phyloP scores from a whole-genome alignment of 1,140 invertebrate species.

The Drosophila micromelanica region DNA sequence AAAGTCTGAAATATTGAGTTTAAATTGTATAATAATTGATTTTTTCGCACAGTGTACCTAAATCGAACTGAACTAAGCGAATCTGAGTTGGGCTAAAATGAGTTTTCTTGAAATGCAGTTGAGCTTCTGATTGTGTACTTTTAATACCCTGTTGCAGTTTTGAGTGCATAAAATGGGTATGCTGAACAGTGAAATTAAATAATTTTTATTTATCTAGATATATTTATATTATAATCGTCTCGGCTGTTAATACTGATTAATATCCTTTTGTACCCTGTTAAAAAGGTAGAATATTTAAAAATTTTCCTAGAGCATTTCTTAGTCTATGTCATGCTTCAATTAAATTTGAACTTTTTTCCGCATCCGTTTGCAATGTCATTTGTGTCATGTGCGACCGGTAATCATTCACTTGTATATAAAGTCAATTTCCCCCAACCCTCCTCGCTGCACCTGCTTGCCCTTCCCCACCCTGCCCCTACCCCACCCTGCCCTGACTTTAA shows the following conservation, averaged over 20 bases:
- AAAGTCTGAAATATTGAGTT: too few species aligned
- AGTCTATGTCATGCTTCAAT: not conserved
- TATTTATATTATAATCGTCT: too few species aligned
- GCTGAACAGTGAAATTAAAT: too few species aligned
- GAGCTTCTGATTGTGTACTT: not conserved
- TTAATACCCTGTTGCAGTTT: not conserved
- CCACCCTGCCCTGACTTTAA: slow-evolving; percentile 14
- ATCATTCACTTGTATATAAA: slow-evolving; percentile 38
- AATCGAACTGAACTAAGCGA: slow-evolving; percentile 19
- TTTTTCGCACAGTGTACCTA: too few species aligned
- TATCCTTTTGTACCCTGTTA: too few species aligned
- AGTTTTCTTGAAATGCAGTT: slow-evolving; percentile 4
- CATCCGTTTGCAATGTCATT: slow-evolving; percentile 80
- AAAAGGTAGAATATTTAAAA: too few species aligned
- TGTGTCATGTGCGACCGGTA: slow-evolving; percentile 61
- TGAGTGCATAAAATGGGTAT: too few species aligned
- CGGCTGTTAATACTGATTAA: too few species aligned
- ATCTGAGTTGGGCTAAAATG: slow-evolving; percentile 11
- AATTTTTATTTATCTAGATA: too few species aligned
- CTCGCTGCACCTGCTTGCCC: not conserved
- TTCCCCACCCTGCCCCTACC: slow-evolving; percentile 17
- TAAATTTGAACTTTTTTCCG: slow-evolving; percentile 61
- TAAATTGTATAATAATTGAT: too few species aligned
- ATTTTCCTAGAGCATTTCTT: not conserved
- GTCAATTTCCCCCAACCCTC: not conserved